Percentiles rank a stretch among this genome's conserved stretches.
Evolutionary conservation across 2,888 invertebrate species (phyloP).

Genomic region (Chloroclysta siterata): DNA sequence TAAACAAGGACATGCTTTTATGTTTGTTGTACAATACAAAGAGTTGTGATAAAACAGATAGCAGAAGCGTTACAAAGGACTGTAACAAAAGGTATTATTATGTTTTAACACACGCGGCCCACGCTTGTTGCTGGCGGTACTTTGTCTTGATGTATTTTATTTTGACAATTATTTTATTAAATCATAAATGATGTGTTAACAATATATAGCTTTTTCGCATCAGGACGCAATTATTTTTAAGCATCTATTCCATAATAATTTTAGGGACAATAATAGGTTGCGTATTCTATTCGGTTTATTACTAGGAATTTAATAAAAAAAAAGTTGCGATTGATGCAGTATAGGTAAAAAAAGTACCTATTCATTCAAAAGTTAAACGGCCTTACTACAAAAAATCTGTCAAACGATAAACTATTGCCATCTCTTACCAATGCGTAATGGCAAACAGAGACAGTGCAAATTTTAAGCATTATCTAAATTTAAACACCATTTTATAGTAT

Average conservation of each 20-base stretch:
- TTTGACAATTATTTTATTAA: constrained; percentile 6
- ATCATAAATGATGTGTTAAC: not conserved
- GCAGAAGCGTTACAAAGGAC: constrained; percentile 68
- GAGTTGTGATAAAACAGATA: constrained; percentile 78
- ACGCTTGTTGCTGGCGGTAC: constrained; percentile 41
- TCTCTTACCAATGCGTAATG: too few relatives aligned
- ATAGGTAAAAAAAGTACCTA: too few relatives aligned
- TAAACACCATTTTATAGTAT: too few relatives aligned
- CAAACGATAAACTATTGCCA: too few relatives aligned
- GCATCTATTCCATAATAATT: too few relatives aligned
- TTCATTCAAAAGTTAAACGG: too few relatives aligned
- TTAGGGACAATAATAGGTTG: too few relatives aligned
- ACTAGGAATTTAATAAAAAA: too few relatives aligned
- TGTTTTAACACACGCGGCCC: constrained; percentile 58
- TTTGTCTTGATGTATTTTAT: constrained; percentile 29
- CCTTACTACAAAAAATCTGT: too few relatives aligned
- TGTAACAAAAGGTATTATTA: constrained; percentile 75
- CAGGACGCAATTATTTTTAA: not conserved
- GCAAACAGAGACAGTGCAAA: too few relatives aligned
- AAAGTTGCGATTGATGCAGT: not conserved
- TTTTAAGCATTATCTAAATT: too few relatives aligned
- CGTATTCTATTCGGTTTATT: too few relatives aligned
- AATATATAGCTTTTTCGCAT: not conserved
- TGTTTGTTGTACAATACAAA: constrained; percentile 57
- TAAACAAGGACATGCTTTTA: constrained; percentile 21